Percentiles rank a stretch among this genome's conserved stretches.
Evolutionary conservation across 2,888 invertebrate genomes (phyloP).

Genomic region (Himalopsyche kuldschensis): DNA sequence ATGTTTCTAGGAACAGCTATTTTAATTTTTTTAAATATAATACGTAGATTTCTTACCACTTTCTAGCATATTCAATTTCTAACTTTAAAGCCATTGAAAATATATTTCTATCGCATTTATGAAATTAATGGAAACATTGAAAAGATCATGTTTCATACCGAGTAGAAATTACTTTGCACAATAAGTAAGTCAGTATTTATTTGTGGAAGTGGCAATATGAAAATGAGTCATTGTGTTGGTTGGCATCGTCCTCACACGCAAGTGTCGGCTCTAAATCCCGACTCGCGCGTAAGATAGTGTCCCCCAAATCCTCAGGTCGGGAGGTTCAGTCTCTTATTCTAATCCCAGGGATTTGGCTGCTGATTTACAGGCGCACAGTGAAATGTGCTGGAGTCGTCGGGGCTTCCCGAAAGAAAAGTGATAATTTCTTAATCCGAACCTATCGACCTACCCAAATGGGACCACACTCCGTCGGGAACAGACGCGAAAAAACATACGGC

Average conservation of each 20-base stretch:
- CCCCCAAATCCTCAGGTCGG: slow-evolving; percentile 55
- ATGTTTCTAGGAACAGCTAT: too few relatives aligned
- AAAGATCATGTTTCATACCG: too few relatives aligned
- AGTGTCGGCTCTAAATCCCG: slow-evolving; percentile 30
- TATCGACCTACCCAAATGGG: slow-evolving; percentile 48
- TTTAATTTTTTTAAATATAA: too few relatives aligned
- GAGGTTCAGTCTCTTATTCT: slow-evolving; percentile 60
- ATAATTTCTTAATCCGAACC: slow-evolving; percentile 69
- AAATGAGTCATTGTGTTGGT: background rate
- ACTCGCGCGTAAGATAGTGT: slow-evolving; percentile 46
- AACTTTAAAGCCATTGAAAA: too few relatives aligned
- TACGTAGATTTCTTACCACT: too few relatives aligned
- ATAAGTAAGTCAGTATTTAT: background rate
- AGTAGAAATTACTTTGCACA: too few relatives aligned
- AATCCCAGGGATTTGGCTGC: slow-evolving; percentile 61
- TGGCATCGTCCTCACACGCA: slow-evolving; percentile 12
- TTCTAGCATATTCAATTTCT: too few relatives aligned
- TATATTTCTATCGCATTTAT: too few relatives aligned
- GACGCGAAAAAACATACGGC: too few relatives aligned
- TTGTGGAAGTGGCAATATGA: background rate
- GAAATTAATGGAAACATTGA: too few relatives aligned
- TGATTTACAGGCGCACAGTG: slow-evolving; percentile 59
- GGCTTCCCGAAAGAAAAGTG: slow-evolving; percentile 64
- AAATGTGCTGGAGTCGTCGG: slow-evolving; percentile 46
- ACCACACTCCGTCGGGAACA: background rate